phyloP scores from a whole-genome alignment of 2,113 vertebrate species.

The Heterochromis multidens region DNA sequence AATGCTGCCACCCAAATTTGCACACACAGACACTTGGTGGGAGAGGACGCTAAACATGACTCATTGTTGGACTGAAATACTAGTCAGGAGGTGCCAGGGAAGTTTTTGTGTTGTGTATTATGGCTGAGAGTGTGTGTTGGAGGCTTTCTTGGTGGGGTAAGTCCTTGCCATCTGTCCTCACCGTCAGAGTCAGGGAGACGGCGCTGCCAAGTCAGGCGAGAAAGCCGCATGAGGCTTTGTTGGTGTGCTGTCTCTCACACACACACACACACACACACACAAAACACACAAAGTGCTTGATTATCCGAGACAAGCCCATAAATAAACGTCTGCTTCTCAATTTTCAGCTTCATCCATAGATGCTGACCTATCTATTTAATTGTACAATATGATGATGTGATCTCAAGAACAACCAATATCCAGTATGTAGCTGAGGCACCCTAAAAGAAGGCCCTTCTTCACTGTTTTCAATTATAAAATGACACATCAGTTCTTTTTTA shows the following conservation, averaged over 20 bases:
- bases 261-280: neutral
- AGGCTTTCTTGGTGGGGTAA: slow-evolving; percentile 58
- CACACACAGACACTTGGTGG: neutral
- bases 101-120: slow-evolving; percentile 9
- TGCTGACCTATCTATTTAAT: neutral
- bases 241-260: neutral
- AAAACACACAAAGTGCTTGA: neutral
- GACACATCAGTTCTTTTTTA: neutral
- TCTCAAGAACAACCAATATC: neutral
- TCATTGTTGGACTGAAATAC: slow-evolving; percentile 49
- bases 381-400: neutral
- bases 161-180: slow-evolving; percentile 72
- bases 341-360: neutral
- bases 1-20: neutral
- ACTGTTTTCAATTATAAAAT: neutral
- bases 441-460: neutral
- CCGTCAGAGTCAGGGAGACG: slow-evolving; percentile 44
- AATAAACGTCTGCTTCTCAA: neutral
- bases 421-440: neutral
- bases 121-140: neutral
- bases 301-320: neutral
- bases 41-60: slow-evolving; percentile 24
- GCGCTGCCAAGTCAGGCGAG: slow-evolving; percentile 59
- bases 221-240: slow-evolving; percentile 17
- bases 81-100: slow-evolving; percentile 35